Base-by-base conservation (phyloP, 2,888 invertebrate genomes). In the Gerosis bhagava region DNA sequence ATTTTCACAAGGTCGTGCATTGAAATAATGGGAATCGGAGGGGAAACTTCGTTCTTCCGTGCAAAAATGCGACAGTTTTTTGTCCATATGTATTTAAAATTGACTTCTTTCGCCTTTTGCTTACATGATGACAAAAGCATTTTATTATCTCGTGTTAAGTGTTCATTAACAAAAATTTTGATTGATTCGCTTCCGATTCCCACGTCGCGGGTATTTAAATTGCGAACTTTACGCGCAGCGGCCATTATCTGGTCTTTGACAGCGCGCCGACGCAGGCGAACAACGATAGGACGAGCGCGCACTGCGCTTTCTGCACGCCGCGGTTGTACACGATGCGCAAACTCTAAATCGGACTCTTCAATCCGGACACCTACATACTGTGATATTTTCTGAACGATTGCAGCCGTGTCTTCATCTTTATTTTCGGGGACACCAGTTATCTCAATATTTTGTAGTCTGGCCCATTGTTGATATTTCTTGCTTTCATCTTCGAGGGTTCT, bases 391-490 rank as follows among this genome's bases (percentile, higher is more conserved):
- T 24, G n/a, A n/a, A 49, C 47, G 4, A 53, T 11, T 3, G 24
- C 47, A 1, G 12, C 5, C 2, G 37, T 19, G 8, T 28, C 32
- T 28, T 52, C 49, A 6, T 45, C 22, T 11, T 43, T 41, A 1
- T 5, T 16, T 15, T 53, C 49, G 0, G 49, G 46, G n/a, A 50
- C 11, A 6, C 53, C 53, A 2, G 21, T 13, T 6, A 53, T 47
- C 32, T 53, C 50, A 5, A 53, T 25, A 22, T 48, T 53, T 28
- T 53, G 44, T 6, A 50, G 10, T 5, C 48, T 28, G n/a, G 36
- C 50, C 50, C 44, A 48, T 35, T 52, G 37, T 2, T 49, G 31
- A 11, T 49, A 43, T 34, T 36, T 34, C 2, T 3, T 7, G 5
- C 6, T 11, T 2, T 21, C 34, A 5, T 19, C 34, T n/a, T 34